Conservation (phyloP, 2,888 invertebrate genomes). For the Ashinkailepas kermadecensis region DNA sequence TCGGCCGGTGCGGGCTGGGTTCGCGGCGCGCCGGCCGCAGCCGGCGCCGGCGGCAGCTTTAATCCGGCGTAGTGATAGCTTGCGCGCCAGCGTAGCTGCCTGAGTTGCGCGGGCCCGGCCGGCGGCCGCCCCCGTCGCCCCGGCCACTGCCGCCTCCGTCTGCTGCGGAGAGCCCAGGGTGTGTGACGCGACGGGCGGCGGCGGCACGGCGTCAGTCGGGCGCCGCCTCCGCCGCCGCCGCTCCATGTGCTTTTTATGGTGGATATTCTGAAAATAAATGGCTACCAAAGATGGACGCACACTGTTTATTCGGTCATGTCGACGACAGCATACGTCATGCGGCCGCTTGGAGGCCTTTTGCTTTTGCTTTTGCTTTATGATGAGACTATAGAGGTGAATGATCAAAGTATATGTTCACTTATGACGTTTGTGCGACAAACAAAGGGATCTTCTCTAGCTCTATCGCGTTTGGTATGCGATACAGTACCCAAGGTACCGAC, state of each 20-base stretch:
- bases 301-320: not conserved
- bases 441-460: no score
- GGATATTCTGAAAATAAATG: constrained; percentile 19
- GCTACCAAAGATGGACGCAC: not conserved
- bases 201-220: not conserved
- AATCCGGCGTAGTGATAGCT: not conserved
- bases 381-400: no score
- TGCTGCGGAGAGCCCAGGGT: not conserved
- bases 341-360: no score
- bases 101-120: not conserved
- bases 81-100: not conserved
- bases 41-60: not conserved
- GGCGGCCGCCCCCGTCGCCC: not conserved
- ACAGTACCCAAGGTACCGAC: no score
- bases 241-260: constrained; percentile 20
- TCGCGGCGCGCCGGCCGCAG: not conserved
- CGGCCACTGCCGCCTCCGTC: not conserved
- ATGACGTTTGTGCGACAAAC: no score
- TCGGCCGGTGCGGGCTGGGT: not conserved
- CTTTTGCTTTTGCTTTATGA: no score
- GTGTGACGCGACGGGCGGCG: not conserved
- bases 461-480: no score
- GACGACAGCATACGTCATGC: no score
- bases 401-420: no score
- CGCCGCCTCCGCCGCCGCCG: not conserved